phyloP scores from a whole-genome alignment of 2,888 invertebrate genomes.

The Zele albiditarsus region DNA sequence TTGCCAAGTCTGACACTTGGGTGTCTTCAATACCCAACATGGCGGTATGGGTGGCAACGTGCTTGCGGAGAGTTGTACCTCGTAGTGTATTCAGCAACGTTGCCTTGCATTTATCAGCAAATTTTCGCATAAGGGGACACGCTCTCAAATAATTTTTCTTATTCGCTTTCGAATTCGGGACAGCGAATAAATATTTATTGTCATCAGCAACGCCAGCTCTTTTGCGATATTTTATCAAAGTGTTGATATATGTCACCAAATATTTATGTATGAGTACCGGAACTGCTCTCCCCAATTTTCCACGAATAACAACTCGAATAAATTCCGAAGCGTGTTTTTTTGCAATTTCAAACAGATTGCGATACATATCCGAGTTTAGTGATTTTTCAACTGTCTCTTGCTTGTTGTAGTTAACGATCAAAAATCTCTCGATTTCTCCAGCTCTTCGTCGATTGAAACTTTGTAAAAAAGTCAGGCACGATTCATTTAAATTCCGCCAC shows the following conservation, averaged over 20 bases:
- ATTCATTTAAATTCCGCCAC: no score
- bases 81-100: conserved; percentile 49
- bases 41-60: conserved; percentile 56
- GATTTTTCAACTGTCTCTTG: no score
- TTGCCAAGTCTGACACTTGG: conserved; percentile 52
- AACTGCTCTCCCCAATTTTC: conserved; percentile 41
- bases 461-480: no score
- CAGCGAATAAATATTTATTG: conserved; percentile 39
- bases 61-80: conserved; percentile 54
- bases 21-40: conserved; percentile 51
- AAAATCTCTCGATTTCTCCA: conserved; percentile 38
- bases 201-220: conserved; percentile 21
- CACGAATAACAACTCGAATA: conserved; percentile 35
- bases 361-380: conserved; percentile 7
- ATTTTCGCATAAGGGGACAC: conserved; percentile 50
- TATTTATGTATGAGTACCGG: conserved; percentile 34
- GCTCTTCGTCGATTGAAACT: conserved; percentile 40
- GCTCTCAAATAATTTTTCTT: conserved; percentile 36
- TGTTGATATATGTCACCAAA: conserved; percentile 14
- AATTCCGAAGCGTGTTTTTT: conserved; percentile 13
- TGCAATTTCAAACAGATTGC: not conserved
- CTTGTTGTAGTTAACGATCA: not conserved
- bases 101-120: conserved; percentile 53
- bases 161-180: conserved; percentile 33
- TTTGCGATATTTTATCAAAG: conserved; percentile 32